These are phyloP conservation scores for Galemys pyrenaicus DNA, from an alignment of 2,113 vertebrate genomes.

Conservation along the genomic window DNA sequence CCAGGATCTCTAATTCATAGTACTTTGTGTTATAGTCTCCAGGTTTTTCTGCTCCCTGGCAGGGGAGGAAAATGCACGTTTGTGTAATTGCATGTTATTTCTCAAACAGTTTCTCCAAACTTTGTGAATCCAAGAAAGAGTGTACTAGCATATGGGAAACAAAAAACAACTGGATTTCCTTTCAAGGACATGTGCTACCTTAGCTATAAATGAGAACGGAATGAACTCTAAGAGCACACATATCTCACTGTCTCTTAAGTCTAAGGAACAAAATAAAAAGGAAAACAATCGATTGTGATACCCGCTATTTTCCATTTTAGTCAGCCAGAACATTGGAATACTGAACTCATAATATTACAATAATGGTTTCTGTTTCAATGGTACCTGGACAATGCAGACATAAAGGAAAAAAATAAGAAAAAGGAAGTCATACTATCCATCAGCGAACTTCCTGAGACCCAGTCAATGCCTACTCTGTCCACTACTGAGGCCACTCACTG, in stretches of 20 bases:
- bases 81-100: not conserved
- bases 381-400: not conserved
- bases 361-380: not conserved
- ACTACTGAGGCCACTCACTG: not conserved
- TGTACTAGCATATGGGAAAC: not conserved
- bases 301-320: not conserved
- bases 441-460: not conserved
- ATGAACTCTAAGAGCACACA: not conserved
- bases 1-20: not conserved
- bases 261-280: not conserved
- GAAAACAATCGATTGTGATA: not conserved
- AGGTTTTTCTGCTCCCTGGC: not conserved
- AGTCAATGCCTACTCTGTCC: not conserved
- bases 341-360: not conserved
- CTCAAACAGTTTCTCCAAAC: not conserved
- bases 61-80: not conserved
- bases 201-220: not conserved
- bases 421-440: not conserved
- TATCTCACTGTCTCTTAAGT: not conserved
- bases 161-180: not conserved
- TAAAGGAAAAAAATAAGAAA: not conserved
- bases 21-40: not conserved
- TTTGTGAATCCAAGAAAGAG: not conserved
- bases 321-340: not conserved
- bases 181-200: not conserved